Base-by-base conservation (phyloP, 2,888 invertebrate genomes). In the Creontiades dilutus region DNA sequence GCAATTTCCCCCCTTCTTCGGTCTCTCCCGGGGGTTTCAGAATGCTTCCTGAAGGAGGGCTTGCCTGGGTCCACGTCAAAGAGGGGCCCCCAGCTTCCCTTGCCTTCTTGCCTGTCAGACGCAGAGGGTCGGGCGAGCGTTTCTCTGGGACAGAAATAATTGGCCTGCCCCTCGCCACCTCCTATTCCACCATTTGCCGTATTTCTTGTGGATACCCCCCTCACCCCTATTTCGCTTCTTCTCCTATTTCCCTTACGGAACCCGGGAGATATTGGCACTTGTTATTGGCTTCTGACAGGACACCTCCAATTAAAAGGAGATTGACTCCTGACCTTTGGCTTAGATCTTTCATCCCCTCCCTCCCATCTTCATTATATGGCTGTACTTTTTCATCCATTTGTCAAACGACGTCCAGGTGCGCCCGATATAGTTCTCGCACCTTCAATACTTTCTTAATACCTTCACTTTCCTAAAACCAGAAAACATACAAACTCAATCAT, bases 241-340 rank as follows among this genome's bases (percentile, higher is more conserved):
- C 11, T 28, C 27, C 86, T 61, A 12, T 57, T 61, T 86, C 16
- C 16, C 61, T 61, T 19, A 61, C 19, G 27, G 75, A n/a, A 47
- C 46, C 86, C 88, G 37, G 61, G 16, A 88, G 88, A 78, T 88
- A 88, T 88, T 88, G 88, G 88, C 80, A 80, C 48, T 78, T 80
- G 88, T 80, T 88, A 88, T 88, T 88, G 88, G 88, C 80, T 80
- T 55, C 28, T 55, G 80, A 80, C 78, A 55, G 80, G 88, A 37
- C 88, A 80, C 80, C 88, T 78, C 80, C 80, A 88, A 88, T 88
- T 88, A 88, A 88, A 86, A 88, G 55, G 28, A 52, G 80, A 88
- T 88, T 88, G 88, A 88, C 88, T 88, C 52, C 52, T 80, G 88
- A 88, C 88, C 88, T 52, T 80, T 46, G 16, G 37, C 48, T 84